Base-by-base conservation (phyloP, 1,140 invertebrate genomes). In the Drosophila bocki region DNA sequence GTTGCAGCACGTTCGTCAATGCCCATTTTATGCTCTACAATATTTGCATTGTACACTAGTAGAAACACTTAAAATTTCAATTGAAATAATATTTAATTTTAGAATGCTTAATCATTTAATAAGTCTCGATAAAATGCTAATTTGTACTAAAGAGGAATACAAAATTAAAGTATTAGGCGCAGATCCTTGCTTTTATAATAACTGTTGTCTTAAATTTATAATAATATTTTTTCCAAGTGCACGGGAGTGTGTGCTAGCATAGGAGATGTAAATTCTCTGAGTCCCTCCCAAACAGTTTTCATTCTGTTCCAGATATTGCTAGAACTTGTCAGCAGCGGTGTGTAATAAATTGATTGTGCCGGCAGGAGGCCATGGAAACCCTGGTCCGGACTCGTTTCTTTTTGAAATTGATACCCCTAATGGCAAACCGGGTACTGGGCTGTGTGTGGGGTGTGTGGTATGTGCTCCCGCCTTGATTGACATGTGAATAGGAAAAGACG, bases 291-390 rank as follows among this genome's bases (percentile, higher is more conserved):
- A 8, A 39, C 53, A 56, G 35, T 56, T 39, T 56, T 32, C n/a
- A 54, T 61, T 59, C 51, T 64, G 79, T 53, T 37, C 45, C 62
- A 41, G 77, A 41, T 65, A 84, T 80, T 84, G 80, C 42, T 39
- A 58, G 71, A 84, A 90, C 71, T 90, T 88, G 84, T 87, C 85
- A 78, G 86, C 85, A 88, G 80, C 65, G 67, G 75, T 72, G 71
- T 84, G 74, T 80, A 88, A 81, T 88, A 83, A 88, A 88, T 88
- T 88, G 84, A 90, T 90, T 88, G 84, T 84, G 80, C 79, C 84
- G 78, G 81, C 76, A 69, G 78, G 84, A 56, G 63, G 64, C 44
- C 26, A 47, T 50, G 32, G 37, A 44, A 60, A 67, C 65, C 53
- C 69, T 57, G 61, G 62, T 50, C 50, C 58, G 48, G 45, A 50